phyloP scores from a whole-genome alignment of 2,797 vertebrate genomes.

The Sandelia bainsii region DNA sequence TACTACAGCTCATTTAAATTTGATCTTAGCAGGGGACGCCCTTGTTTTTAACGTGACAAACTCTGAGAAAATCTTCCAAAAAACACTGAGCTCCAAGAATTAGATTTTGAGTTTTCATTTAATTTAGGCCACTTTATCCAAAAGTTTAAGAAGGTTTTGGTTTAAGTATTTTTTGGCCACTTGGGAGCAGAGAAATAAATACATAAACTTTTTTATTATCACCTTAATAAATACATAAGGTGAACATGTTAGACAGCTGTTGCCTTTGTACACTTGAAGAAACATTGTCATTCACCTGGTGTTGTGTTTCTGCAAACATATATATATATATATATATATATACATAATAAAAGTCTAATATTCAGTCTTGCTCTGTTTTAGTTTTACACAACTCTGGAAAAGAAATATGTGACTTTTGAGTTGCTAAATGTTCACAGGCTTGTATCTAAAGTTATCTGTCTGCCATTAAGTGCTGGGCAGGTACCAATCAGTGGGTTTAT shows the following conservation, averaged over 20 bases:
- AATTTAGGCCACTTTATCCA: too few species aligned
- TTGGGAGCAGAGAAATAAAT: neutral
- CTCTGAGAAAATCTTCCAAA: conserved; percentile 3
- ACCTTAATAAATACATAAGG: neutral
- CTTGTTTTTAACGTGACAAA: conserved; percentile 34
- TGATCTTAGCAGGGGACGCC: conserved; percentile 52
- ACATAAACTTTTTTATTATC: neutral
- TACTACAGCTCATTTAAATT: conserved; percentile 54
- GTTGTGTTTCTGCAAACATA: neutral
- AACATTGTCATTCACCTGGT: neutral
- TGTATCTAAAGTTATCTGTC: neutral
- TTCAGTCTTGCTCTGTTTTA: neutral
- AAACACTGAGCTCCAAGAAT: neutral
- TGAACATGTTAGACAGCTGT: neutral
- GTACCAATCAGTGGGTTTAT: neutral
- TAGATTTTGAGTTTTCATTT: too few species aligned
- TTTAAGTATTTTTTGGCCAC: neutral
- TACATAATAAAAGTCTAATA: too few species aligned
- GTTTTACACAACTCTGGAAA: neutral
- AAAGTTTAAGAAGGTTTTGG: too few species aligned
- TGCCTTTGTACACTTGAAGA: neutral
- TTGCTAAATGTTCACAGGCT: neutral
- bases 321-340: too few species aligned
- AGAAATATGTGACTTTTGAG: neutral
- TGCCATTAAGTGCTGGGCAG: neutral